Evolutionary conservation across 2,113 vertebrate genomes (phyloP), one percentile per base, ranked within the genome.

Genomic region (Hystrix cristata): DNA sequence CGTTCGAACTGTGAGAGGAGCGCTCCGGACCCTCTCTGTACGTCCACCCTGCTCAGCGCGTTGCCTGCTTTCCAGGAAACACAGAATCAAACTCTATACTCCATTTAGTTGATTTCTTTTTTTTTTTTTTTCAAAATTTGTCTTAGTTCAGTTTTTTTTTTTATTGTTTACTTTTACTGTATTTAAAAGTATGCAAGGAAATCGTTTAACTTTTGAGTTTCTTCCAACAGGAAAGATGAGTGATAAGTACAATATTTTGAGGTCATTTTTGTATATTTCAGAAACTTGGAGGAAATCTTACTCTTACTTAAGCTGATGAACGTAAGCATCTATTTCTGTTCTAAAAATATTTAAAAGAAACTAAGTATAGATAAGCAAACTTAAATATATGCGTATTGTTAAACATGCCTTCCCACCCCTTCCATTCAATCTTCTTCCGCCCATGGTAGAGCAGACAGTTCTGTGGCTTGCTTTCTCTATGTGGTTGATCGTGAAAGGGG

Each of bases 1-100:
- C 99, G 0, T 99, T 99, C 97, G 99, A 99, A 97, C 98, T 99
- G 8, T 99, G 93, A 99, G 98, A 57, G 53, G 48, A 78, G 62
- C 19, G 51, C 43, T 25, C 88, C 89, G 38, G 38, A 2, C 71
- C 87, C 92, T 95, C 11, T 92, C 95, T 57, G 14, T 71, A 4
- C 74, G 23, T 57, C 84, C 96, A 87, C 48, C 96, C 8, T 74
- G 72, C 12, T 4, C 8, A 74, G 38, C 76, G 94, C 90, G 89
- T 71, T 64, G 11, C 21, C 89, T 90, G 98, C 95, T 97, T 91
- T 96, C 78, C 83, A 82, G 95, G 79, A 76, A 90, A 95, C 91
- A 72, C 34, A 95, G 92, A 72, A 60, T 0, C 96, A 85, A 97
- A 93, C 95, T 84, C 38, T 95, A 79, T 67, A 15, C 83, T 86